Evolutionary conservation across 1,140 invertebrate species (phyloP).

Genomic region (Leptinotarsa lineolata): DNA sequence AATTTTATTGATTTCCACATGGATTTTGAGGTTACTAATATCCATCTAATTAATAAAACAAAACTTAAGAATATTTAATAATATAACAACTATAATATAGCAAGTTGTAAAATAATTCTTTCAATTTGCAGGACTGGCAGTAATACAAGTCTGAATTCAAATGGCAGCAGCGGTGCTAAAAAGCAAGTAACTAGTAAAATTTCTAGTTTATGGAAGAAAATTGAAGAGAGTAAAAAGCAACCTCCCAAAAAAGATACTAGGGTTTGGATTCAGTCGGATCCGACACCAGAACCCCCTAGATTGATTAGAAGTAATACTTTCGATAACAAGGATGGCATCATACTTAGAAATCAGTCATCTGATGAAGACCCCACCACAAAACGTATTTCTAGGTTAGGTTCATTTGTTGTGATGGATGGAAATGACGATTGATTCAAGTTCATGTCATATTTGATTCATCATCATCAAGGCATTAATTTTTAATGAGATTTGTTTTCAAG

Average conservation of each 20-base stretch:
- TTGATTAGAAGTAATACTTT: conserved; percentile 45
- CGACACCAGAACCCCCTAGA: conserved; percentile 30
- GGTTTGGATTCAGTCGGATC: conserved; percentile 63
- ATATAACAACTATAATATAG: too few relatives aligned
- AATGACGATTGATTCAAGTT: conserved; percentile 18
- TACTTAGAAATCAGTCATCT: conserved; percentile 45
- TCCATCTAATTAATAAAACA: too few relatives aligned
- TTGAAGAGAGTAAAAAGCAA: conserved; percentile 73
- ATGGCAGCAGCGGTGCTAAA: conserved; percentile 44
- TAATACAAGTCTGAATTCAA: conserved; percentile 39
- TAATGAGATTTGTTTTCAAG: too few relatives aligned
- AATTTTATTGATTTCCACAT: too few relatives aligned
- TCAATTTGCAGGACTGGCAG: conserved; percentile 30
- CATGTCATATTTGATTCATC: too few relatives aligned
- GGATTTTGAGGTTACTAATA: too few relatives aligned
- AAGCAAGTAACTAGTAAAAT: conserved; percentile 83
- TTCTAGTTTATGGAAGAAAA: conserved; percentile 85
- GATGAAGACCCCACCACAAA: conserved; percentile 49
- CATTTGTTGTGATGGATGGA: conserved; percentile 55
- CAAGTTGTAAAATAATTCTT: background rate
- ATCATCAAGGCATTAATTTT: too few relatives aligned
- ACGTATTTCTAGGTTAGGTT: conserved; percentile 59
- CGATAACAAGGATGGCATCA: conserved; percentile 44
- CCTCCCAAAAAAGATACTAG: conserved; percentile 65
- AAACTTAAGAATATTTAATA: too few relatives aligned